Base-by-base conservation (phyloP, 1,140 invertebrate genomes). In the Eupeodes corollae region DNA sequence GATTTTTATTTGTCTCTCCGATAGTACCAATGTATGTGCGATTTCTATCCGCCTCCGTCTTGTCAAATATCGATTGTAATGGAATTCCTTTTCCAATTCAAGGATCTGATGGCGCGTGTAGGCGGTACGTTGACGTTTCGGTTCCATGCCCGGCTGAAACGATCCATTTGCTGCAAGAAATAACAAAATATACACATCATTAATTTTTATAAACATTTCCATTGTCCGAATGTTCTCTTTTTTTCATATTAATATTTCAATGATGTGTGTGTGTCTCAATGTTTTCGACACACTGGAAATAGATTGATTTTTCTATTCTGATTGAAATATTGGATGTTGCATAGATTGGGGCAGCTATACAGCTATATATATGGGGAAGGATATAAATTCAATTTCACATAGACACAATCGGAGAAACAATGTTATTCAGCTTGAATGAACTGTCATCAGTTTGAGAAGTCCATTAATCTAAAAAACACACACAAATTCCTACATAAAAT, bases 1-100 rank as follows among this genome's bases (percentile, higher is more conserved):
- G 62, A 97, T 97, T 79, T 98, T 98, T 59, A 97, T 97, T 75
- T 97, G 94, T 55, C 94, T 75, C 68, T 98, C 94, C 26, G 89
- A 92, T 51, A 97, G 75, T 63, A 91, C 89, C 63, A 97, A 77
- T 57, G 90, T 90, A 72, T 97, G 93, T 16, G 93, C 94, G 64
- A 98, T 96, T 75, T 98, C 94, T 73, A 98, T 97, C 58, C 94
- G 77, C 72, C 94, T 76, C 67, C 93, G 79, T 55, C 94, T 79
- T 35, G 93, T 97, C 66, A 98, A 80, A 75, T 98, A 97, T 58
- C 89, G 80, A 76, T 96, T 96, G 77, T 90, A 95, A 68, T 95
- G 91, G 70, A 95, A 95, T 75, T 96, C 91, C 71, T 96, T 96
- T 70, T 96, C 92, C 54, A 96, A 74, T 73, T 96, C 92, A 59